Evolutionary conservation across 1,140 invertebrate genomes (phyloP).

Genomic region (Magallana angulata): DNA sequence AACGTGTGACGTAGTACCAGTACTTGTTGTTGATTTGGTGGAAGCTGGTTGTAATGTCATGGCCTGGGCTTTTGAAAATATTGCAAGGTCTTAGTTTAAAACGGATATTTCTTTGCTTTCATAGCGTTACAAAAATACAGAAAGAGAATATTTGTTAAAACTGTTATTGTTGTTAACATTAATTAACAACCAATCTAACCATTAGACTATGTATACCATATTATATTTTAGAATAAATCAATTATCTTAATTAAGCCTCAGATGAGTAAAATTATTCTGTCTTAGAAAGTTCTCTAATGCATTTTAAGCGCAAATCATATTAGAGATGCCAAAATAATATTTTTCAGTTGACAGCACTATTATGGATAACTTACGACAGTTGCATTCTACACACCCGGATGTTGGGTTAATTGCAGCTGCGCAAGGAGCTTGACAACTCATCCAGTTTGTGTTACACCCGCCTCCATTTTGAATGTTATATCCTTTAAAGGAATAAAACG

Average conservation of each 20-base stretch:
- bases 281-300: too few relatives aligned
- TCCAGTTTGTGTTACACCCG: slow-evolving; percentile 45
- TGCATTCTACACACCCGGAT: slow-evolving; percentile 50
- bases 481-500: background rate
- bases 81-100: background rate
- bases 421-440: slow-evolving; percentile 41
- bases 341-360: too few relatives aligned
- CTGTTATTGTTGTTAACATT: too few relatives aligned
- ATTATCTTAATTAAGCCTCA: too few relatives aligned
- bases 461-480: background rate
- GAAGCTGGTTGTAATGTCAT: background rate
- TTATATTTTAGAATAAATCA: too few relatives aligned
- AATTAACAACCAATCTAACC: too few relatives aligned
- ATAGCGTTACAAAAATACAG: too few relatives aligned
- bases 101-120: background rate
- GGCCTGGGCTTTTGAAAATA: background rate
- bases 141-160: too few relatives aligned
- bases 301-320: too few relatives aligned
- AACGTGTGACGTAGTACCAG: background rate
- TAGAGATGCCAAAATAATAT: too few relatives aligned
- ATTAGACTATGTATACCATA: too few relatives aligned
- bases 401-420: slow-evolving; percentile 19
- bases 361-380: slow-evolving; percentile 44
- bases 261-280: too few relatives aligned
- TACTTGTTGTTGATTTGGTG: background rate